Base-by-base conservation (phyloP, 2,888 invertebrate genomes). In the Dicranocentrus wangi region DNA sequence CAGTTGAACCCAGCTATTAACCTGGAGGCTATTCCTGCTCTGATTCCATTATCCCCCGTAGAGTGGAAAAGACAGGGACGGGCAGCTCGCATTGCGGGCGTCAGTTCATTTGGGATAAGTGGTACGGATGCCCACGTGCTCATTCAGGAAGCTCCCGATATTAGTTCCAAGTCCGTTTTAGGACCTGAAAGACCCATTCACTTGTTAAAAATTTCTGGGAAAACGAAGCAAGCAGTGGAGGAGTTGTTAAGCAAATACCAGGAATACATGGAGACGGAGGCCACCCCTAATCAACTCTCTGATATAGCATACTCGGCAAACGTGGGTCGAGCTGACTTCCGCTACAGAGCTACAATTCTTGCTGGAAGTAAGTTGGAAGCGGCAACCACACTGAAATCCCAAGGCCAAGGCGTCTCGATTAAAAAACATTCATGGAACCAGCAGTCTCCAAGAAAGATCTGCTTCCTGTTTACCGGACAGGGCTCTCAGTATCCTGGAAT, bases 401-500 rank as follows among this genome's bases (percentile, higher is more conserved):
- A 51, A 17, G 2, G 2, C n/a, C 1, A 17, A 25, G 28, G 17
- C 10, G 2, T n/a, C 13, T 43, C n/a, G 43, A 43, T 2, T 2
- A 66, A 66, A 23, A 47, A 23, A 15, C 0, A 7, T 13, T 65
- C 28, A 68, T 32, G 32, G 27, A 8, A 23, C 55, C 23, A 51
- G 73, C 27, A 68, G 65, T 13, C 3, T 61, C 21, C 39, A 32
- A 25, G 68, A 17, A 60, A 60, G n/a, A n/a, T 42, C 42, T 80
- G 72, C 19, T 83, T 83, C 60, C 63, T 83, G 0, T 83, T 83
- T 25, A 76, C 83, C n/a, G 83, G 83, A 1, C 83, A 83, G 77
- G 83, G 68, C 28, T 60, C 77, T 1, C 68, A 68, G 39, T 77
- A 77, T 47, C 77, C 68, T 1, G 77, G 69, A 43, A 77, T 77